Evolutionary conservation across 2,797 vertebrate genomes (phyloP).

Genomic region (Manis javanica): DNA sequence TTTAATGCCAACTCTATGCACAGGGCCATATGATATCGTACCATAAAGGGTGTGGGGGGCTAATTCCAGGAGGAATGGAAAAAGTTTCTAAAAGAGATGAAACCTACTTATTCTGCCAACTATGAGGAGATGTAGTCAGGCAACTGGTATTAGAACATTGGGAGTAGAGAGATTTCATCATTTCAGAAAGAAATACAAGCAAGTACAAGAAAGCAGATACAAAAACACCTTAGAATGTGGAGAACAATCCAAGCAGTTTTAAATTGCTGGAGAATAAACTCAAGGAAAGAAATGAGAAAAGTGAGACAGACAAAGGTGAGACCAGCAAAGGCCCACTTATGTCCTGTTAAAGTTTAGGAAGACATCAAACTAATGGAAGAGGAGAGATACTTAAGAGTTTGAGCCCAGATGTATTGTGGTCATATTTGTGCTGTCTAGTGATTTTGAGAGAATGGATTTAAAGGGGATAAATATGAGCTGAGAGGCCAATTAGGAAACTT

Average conservation of each 20-base stretch:
- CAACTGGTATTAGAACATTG: neutral
- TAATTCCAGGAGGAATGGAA: neutral
- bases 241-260: neutral
- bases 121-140: neutral
- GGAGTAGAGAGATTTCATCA: neutral
- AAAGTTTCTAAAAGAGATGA: neutral
- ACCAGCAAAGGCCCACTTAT: neutral
- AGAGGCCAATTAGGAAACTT: neutral
- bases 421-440: neutral
- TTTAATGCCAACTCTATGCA: neutral
- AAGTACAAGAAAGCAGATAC: neutral
- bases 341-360: neutral
- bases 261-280: neutral
- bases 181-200: neutral
- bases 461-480: neutral
- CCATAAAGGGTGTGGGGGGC: neutral
- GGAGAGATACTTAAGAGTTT: neutral
- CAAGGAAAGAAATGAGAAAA: neutral
- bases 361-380: neutral
- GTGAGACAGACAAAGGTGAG: neutral
- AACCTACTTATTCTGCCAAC: neutral
- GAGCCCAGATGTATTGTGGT: neutral
- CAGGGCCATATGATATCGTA: neutral
- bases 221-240: neutral
- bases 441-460: neutral